Evolutionary conservation across 2,888 invertebrate genomes (phyloP).

Genomic region (Dastarcus helophoroides): DNA sequence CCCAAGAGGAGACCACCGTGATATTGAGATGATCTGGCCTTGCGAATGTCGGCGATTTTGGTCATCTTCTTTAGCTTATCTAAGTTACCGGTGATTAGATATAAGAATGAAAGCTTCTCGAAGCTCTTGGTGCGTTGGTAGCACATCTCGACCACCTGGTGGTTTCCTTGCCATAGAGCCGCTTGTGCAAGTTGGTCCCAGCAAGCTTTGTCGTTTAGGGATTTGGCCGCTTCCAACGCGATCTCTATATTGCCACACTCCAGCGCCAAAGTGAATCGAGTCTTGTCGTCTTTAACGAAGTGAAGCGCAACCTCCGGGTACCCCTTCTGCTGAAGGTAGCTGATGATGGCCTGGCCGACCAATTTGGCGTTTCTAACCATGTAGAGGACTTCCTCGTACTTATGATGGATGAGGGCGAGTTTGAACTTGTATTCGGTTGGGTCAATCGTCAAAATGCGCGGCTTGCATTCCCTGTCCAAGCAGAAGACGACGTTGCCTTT

Average conservation of each 20-base stretch:
- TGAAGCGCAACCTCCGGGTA: conserved; percentile 98
- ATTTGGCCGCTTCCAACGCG: conserved; percentile 91
- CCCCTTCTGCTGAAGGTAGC: conserved; percentile 96
- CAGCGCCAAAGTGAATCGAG: conserved; percentile 85
- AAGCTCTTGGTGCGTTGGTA: conserved; percentile 99
- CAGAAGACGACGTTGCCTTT: conserved; percentile 87
- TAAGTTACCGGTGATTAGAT: conserved; percentile 94
- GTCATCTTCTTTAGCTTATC: conserved; percentile 98
- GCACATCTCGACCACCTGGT: conserved; percentile 97
- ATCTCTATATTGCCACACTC: conserved; percentile 99
- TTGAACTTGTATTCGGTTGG: conserved; percentile 98
- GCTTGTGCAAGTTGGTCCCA: conserved; percentile 95
- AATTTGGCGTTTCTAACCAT: conserved; percentile 96
- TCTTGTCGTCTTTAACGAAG: conserved; percentile 98
- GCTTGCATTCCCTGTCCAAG: conserved; percentile 83
- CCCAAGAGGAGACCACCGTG: conserved; percentile 79
- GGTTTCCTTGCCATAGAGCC: conserved; percentile 87
- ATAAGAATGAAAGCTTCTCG: conserved; percentile 94
- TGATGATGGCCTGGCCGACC: conserved; percentile 98
- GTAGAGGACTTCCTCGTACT: conserved; percentile 84
- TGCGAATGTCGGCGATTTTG: conserved; percentile 97
- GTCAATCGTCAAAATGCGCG: conserved; percentile 85
- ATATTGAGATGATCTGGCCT: conserved; percentile 93
- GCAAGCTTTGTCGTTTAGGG: conserved; percentile 84
- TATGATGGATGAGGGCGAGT: conserved; percentile 87